Evolutionary conservation across 2,888 invertebrate genomes (phyloP).

Genomic region (Zele albiditarsus): DNA sequence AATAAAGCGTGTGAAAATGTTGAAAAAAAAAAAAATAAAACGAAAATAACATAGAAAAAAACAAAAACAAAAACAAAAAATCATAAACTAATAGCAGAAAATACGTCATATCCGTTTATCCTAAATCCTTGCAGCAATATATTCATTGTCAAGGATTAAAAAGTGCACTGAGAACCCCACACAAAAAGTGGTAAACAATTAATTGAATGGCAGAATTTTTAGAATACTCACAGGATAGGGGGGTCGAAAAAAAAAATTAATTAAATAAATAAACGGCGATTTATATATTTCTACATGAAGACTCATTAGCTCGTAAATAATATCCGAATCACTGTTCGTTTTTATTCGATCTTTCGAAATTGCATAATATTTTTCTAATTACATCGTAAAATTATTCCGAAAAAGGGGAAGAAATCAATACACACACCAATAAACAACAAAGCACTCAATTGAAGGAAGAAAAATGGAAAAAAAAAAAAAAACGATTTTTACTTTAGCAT

Average conservation of each 20-base stretch:
- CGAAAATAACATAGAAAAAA: constrained; percentile 19
- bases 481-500: constrained; percentile 26
- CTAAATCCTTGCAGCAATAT: constrained; percentile 42
- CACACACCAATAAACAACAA: constrained; percentile 43
- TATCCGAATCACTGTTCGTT: constrained; percentile 36
- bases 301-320: constrained; percentile 43
- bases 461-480: constrained; percentile 29
- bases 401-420: constrained; percentile 28
- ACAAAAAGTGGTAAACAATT: neutral
- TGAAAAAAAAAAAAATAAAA: constrained; percentile 16
- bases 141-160: constrained; percentile 5
- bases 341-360: constrained; percentile 52
- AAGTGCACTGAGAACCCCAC: constrained; percentile 15
- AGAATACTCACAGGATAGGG: constrained; percentile 14
- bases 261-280: constrained; percentile 3
- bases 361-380: constrained; percentile 64
- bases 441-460: constrained; percentile 38
- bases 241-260: neutral
- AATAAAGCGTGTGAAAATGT: constrained; percentile 10
- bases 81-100: constrained; percentile 45
- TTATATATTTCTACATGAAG: constrained; percentile 54
- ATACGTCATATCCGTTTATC: constrained; percentile 48
- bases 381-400: constrained; percentile 13
- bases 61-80: constrained; percentile 6
- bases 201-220: constrained; percentile 19